Conservation (phyloP, 2,113 vertebrate species). For the Notarius lentiginosus region DNA sequence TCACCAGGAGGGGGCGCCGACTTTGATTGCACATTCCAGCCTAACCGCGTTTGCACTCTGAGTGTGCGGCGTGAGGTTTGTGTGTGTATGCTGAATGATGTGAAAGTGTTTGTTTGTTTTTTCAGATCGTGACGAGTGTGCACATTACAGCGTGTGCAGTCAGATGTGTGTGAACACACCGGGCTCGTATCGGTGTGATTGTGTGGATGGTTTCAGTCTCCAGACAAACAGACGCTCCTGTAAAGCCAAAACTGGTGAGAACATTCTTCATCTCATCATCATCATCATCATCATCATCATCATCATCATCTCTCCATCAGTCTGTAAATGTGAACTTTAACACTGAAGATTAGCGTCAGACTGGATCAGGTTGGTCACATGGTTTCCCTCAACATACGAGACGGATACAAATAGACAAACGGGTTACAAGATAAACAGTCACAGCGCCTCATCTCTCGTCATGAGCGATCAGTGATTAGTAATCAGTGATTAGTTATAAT, state of each 20-base stretch:
- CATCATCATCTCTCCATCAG: not conserved
- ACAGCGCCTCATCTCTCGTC: not conserved
- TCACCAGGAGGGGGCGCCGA: not conserved
- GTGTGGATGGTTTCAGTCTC: slow-evolving; percentile 81
- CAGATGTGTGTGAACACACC: slow-evolving; percentile 79
- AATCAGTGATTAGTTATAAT: too few species aligned
- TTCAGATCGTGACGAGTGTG: slow-evolving; percentile 83
- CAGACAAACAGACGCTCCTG: slow-evolving; percentile 82
- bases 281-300: not conserved
- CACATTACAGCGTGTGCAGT: slow-evolving; percentile 77
- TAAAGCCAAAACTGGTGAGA: slow-evolving; percentile 83
- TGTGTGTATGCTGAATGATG: not conserved
- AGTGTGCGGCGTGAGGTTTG: not conserved
- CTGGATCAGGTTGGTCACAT: not conserved
- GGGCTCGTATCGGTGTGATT: slow-evolving; percentile 80
- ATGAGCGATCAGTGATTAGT: not conserved
- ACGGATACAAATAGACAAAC: not conserved
- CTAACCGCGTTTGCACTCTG: not conserved
- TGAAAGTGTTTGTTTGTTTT: slow-evolving; percentile 5
- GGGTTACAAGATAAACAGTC: too few species aligned
- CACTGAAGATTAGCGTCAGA: not conserved
- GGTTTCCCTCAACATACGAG: not conserved
- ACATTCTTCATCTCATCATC: not conserved
- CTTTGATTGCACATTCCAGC: not conserved
- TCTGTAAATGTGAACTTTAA: not conserved